A percentile compares a stretch with the other conserved stretches of the same genome.
These are phyloP conservation scores for Diploscapter pachys DNA, from an alignment of 1,140 invertebrate species.

Conservation along the genomic window DNA sequence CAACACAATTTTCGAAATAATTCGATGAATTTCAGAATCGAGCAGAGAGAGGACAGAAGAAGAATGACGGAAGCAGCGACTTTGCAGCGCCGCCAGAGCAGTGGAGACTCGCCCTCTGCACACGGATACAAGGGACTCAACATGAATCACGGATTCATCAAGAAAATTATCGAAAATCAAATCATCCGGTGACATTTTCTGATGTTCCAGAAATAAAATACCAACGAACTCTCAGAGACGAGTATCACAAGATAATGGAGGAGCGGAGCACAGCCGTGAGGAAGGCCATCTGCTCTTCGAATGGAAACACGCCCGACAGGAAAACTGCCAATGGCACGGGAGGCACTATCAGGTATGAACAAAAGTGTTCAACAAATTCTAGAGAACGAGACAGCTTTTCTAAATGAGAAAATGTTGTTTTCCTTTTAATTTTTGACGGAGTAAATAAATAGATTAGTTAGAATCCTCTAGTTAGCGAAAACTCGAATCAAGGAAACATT, in stretches of 20 bases:
- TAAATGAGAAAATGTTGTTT: neutral
- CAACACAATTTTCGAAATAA: no score
- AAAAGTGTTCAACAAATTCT: neutral
- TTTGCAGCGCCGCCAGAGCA: no score
- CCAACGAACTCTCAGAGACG: slow-evolving; percentile 32
- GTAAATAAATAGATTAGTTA: neutral
- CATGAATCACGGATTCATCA: slow-evolving; percentile 40
- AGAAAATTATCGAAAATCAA: slow-evolving; percentile 34
- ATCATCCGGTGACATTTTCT: slow-evolving; percentile 32
- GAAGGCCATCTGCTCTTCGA: no score
- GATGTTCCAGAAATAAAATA: slow-evolving; percentile 5
- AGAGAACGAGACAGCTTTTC: neutral
- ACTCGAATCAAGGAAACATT: neutral
- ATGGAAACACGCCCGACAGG: slow-evolving; percentile 8
- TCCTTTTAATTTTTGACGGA: neutral
- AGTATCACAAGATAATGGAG: slow-evolving; percentile 35
- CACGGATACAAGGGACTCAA: slow-evolving; percentile 16
- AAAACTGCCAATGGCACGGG: slow-evolving; percentile 8
- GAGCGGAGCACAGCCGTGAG: slow-evolving; percentile 27
- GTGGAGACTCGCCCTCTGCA: no score
- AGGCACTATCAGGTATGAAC: slow-evolving; percentile 1
- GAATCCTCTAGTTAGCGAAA: neutral
- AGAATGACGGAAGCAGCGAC: no score
- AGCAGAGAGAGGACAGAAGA: no score
- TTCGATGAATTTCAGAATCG: no score